Evolutionary conservation across 2,113 vertebrate species (phyloP).

Genomic region (Amazona guildingii): DNA sequence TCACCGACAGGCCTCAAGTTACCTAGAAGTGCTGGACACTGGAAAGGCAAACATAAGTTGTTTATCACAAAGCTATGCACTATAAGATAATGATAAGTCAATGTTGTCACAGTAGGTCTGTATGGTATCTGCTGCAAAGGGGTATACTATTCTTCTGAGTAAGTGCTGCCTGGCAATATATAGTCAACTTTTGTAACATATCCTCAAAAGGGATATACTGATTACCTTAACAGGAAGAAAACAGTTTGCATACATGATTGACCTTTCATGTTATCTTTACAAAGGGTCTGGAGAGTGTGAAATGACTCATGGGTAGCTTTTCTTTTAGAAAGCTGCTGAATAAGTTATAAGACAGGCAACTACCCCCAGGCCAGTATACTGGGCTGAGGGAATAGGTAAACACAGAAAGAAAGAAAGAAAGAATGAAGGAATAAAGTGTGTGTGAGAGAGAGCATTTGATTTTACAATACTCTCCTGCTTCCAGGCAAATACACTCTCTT

Average conservation of each 20-base stretch:
- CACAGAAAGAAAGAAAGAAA: not conserved
- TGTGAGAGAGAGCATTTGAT: not conserved
- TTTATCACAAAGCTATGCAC: not conserved
- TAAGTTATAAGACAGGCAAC: not conserved
- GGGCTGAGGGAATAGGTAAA: not conserved
- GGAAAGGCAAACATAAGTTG: not conserved
- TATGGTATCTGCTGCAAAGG: not conserved
- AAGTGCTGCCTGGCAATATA: not conserved
- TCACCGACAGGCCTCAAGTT: not conserved
- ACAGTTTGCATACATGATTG: not conserved
- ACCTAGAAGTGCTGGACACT: not conserved
- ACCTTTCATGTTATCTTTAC: not conserved
- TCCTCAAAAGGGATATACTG: not conserved
- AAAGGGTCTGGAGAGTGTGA: not conserved
- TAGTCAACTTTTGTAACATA: not conserved
- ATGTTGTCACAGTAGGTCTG: not conserved
- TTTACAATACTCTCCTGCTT: not conserved
- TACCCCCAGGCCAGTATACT: not conserved
- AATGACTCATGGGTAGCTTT: not conserved
- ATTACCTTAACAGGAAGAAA: constrained; percentile 32
- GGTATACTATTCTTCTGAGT: not conserved
- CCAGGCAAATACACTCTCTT: not conserved
- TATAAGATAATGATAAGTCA: not conserved
- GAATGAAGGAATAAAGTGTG: not conserved
- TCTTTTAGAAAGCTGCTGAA: not conserved